Conservation (phyloP, 2,797 vertebrate species). For the Microctenopoma steveboyesi region DNA sequence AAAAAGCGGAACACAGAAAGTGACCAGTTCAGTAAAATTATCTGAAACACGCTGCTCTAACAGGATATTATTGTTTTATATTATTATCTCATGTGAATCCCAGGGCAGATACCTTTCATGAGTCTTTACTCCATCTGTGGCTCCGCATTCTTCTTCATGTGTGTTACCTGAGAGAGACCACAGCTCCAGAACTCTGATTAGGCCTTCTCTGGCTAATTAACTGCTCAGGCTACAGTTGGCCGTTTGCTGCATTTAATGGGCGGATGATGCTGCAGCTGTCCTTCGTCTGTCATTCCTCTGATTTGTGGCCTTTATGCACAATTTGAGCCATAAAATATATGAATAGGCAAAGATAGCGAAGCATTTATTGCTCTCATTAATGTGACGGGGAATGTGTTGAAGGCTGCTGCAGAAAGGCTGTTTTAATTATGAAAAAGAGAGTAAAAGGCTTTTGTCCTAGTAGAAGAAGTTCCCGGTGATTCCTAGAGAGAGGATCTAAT, state of each 20-base stretch:
- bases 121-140: conserved; percentile 52
- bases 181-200: conserved; percentile 78
- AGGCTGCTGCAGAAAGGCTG: conserved; percentile 34
- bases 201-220: conserved; percentile 81
- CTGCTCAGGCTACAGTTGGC: conserved; percentile 75
- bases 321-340: conserved; percentile 77
- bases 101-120: conserved; percentile 15
- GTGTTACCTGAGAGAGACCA: conserved; percentile 70
- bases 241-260: conserved; percentile 82
- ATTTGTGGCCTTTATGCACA: conserved; percentile 77
- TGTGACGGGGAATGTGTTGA: conserved; percentile 57
- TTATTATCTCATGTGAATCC: conserved; percentile 27
- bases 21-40: not conserved
- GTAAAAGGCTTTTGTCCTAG: conserved; percentile 48
- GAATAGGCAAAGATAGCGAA: conserved; percentile 74
- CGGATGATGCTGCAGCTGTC: conserved; percentile 76
- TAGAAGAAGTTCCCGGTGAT: conserved; percentile 69
- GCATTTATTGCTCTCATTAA: conserved; percentile 78
- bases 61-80: conserved; percentile 9
- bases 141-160: conserved; percentile 60
- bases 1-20: not conserved
- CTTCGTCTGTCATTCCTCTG: conserved; percentile 79
- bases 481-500: conserved; percentile 72
- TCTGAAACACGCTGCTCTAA: conserved; percentile 23
- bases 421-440: conserved; percentile 66